Evolutionary conservation across 2,888 invertebrate species (phyloP).

Genomic region (Caenorhabditis sinica): DNA sequence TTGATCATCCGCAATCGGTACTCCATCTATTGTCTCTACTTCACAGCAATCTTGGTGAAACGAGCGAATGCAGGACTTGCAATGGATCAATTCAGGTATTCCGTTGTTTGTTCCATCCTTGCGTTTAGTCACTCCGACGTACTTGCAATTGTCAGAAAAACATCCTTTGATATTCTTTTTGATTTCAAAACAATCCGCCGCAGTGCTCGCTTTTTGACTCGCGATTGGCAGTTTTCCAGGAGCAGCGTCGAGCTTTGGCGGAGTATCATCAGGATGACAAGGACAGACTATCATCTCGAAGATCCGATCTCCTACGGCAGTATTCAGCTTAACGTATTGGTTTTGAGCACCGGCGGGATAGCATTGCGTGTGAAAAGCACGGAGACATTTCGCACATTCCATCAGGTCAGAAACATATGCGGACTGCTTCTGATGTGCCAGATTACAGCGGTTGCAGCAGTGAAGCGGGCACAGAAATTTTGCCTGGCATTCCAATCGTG

Average conservation of each 20-base stretch:
- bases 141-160: too few species aligned
- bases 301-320: not conserved
- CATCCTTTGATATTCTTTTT: too few species aligned
- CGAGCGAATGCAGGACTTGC: slow-evolving; percentile 25
- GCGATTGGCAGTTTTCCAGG: too few species aligned
- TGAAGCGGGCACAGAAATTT: slow-evolving; percentile 50
- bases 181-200: too few species aligned
- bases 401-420: slow-evolving; percentile 22
- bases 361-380: slow-evolving; percentile 45
- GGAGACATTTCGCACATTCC: slow-evolving; percentile 46
- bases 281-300: slow-evolving; percentile 38
- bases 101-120: not conserved
- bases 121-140: too few species aligned
- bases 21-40: slow-evolving; percentile 1
- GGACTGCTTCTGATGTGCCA: slow-evolving; percentile 31
- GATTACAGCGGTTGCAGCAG: slow-evolving; percentile 40
- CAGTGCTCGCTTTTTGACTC: too few species aligned
- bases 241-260: too few species aligned
- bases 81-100: slow-evolving; percentile 3
- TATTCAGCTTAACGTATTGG: slow-evolving; percentile 2
- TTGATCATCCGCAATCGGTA: not conserved
- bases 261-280: not conserved
- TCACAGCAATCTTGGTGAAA: slow-evolving; percentile 32
- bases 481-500: slow-evolving; percentile 42
- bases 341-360: slow-evolving; percentile 23